A percentile compares a stretch with the other conserved stretches of the same genome.
These are phyloP conservation scores for Drosophila algonquin DNA, from an alignment of 2,888 invertebrate species.

Conservation along the genomic window DNA sequence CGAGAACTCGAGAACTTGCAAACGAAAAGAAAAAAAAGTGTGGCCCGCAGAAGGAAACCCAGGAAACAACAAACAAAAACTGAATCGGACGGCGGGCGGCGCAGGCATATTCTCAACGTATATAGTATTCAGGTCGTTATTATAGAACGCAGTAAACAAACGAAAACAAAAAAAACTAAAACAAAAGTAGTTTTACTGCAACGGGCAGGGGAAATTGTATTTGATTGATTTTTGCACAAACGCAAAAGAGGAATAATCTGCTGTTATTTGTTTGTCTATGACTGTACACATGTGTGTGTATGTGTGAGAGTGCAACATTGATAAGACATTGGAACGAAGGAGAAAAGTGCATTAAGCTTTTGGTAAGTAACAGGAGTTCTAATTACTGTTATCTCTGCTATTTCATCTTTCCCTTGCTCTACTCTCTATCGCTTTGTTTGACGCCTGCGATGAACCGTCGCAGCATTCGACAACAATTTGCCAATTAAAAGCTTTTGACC, in stretches of 20 bases:
- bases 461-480: slow-evolving; percentile 51
- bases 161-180: not conserved
- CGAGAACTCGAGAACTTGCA: not conserved
- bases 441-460: slow-evolving; percentile 11
- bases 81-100: not conserved
- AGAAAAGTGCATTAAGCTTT: slow-evolving; percentile 20
- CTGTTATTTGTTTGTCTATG: slow-evolving; percentile 21
- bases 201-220: slow-evolving; percentile 4
- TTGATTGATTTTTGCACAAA: slow-evolving; percentile 27
- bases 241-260: not conserved
- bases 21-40: not conserved
- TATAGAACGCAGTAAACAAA: slow-evolving; percentile 1
- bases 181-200: not conserved
- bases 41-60: not conserved
- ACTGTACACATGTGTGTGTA: slow-evolving; percentile 4
- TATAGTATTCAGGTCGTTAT: not conserved
- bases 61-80: not conserved
- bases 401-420: slow-evolving; percentile 1
- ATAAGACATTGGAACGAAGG: slow-evolving; percentile 22
- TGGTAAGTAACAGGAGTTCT: slow-evolving; percentile 17
- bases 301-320: slow-evolving; percentile 14
- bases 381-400: slow-evolving; percentile 57
- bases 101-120: not conserved
- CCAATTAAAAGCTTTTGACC: slow-evolving; percentile 67
- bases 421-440: slow-evolving; percentile 11